Percentiles rank a stretch among this genome's conserved stretches.
These are phyloP conservation scores for Theropithecus gelada DNA, from an alignment of 2,113 vertebrate species.

Conservation along the genomic window DNA sequence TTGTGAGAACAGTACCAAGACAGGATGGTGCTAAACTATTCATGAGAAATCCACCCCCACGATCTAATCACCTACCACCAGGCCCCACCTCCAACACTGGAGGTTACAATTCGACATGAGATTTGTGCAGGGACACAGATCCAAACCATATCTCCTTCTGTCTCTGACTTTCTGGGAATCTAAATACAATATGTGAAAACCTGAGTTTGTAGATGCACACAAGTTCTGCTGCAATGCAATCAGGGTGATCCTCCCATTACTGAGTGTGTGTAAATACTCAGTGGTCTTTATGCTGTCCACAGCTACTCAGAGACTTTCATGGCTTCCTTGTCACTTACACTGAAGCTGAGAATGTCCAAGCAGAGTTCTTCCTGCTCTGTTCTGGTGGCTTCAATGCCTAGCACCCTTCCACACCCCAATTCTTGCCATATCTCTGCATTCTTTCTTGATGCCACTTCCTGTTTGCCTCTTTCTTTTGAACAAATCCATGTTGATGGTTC, in stretches of 20 bases:
- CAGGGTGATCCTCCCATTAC: not conserved
- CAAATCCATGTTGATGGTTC: not conserved
- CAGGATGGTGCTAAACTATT: no score
- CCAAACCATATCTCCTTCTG: not conserved
- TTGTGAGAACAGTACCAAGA: no score
- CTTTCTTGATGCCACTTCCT: not conserved
- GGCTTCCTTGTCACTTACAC: not conserved
- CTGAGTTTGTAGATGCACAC: not conserved
- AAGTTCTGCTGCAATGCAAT: not conserved
- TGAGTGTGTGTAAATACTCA: not conserved
- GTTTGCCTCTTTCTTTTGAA: not conserved
- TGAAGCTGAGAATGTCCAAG: not conserved
- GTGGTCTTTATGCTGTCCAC: not conserved
- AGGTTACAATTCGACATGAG: no score
- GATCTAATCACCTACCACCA: no score
- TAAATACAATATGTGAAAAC: not conserved
- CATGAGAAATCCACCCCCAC: no score
- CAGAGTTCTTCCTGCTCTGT: not conserved
- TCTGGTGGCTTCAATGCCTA: not conserved
- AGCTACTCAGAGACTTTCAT: not conserved
- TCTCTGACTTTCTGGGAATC: conserved; percentile 1
- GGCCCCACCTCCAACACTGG: no score
- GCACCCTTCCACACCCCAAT: not conserved
- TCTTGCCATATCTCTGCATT: not conserved
- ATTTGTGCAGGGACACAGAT: no score